Conservation (phyloP, 2,888 invertebrate species). For the Luffia ferchaultella region DNA sequence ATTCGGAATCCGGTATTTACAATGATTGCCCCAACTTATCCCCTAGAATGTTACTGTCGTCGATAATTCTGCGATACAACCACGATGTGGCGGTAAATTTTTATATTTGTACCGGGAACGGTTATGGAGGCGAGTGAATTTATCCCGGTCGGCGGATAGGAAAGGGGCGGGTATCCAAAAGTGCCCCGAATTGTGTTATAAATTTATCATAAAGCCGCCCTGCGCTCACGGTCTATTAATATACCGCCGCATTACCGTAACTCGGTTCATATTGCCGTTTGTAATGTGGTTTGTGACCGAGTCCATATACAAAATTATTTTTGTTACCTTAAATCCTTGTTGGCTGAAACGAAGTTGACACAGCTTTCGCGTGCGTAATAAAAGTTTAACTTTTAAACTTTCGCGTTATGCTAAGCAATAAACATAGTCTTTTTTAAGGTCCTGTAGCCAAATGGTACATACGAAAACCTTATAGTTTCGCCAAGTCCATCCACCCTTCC, state of each 20-base stretch:
- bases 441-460: no score
- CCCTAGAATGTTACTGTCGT: slow-evolving; percentile 1
- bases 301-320: not conserved
- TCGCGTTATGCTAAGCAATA: not conserved
- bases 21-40: not conserved
- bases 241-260: not conserved
- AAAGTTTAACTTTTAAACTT: not conserved
- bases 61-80: slow-evolving; percentile 35
- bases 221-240: slow-evolving; percentile 6
- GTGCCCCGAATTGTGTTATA: slow-evolving; percentile 1
- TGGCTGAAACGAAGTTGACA: no score
- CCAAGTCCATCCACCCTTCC: no score
- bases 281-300: not conserved
- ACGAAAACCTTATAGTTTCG: no score
- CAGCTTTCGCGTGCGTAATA: not conserved
- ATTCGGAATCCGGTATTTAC: not conserved
- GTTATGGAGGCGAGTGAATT: slow-evolving; percentile 27
- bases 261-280: not conserved
- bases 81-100: slow-evolving; percentile 46
- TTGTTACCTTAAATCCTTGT: not conserved
- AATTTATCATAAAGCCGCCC: slow-evolving; percentile 5
- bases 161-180: not conserved
- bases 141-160: not conserved
- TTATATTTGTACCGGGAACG: slow-evolving; percentile 43
- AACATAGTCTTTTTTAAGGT: not conserved